These are phyloP conservation scores for Gymnarchus niloticus DNA, from an alignment of 2,113 vertebrate genomes.

Conservation along the genomic window DNA sequence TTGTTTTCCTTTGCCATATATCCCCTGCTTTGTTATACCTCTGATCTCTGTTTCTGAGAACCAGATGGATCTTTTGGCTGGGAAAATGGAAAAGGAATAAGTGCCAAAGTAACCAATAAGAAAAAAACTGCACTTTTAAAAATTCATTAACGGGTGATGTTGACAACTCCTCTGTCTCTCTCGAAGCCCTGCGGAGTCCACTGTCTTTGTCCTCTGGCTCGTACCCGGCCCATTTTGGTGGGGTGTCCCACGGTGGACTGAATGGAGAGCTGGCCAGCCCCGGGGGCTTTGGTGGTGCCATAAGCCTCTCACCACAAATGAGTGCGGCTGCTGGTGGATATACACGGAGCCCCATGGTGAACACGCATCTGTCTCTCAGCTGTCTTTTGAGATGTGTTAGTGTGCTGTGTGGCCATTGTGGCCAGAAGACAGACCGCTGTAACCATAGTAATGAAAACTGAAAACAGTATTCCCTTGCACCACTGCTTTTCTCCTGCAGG, in stretches of 20 bases:
- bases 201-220: conserved; percentile 69
- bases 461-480: not conserved
- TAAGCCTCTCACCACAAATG: conserved; percentile 79
- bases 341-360: conserved; percentile 76
- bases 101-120: conserved; percentile 12
- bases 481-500: conserved; percentile 37
- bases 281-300: conserved; percentile 67
- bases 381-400: not conserved
- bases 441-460: not conserved
- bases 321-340: conserved; percentile 67
- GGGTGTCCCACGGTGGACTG: conserved; percentile 72
- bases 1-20: not conserved
- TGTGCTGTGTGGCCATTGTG: not conserved
- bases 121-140: not conserved
- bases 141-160: too few species aligned
- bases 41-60: conserved; percentile 1
- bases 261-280: conserved; percentile 74
- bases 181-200: conserved; percentile 75
- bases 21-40: not conserved
- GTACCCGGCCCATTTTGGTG: conserved; percentile 72
- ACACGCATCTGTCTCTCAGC: not conserved
- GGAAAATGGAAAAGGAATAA: not conserved
- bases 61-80: conserved; percentile 5
- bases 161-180: conserved; percentile 30
- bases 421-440: not conserved